A percentile compares a stretch with the other conserved stretches of the same genome.
phyloP scores from a whole-genome alignment of 1,140 invertebrate species.

The Rhopalosiphum maidis region DNA sequence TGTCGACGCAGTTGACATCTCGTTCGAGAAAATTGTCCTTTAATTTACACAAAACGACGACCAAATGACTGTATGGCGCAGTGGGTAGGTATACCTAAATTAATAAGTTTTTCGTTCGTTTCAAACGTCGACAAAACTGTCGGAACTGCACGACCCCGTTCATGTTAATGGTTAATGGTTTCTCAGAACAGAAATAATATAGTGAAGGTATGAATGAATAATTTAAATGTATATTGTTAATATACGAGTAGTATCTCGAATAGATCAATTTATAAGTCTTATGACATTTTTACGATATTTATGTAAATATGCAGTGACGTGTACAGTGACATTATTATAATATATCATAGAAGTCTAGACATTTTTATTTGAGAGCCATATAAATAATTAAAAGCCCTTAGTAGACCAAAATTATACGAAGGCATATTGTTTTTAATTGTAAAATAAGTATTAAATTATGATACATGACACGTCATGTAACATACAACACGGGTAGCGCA shows the following conservation, averaged over 20 bases:
- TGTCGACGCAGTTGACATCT: background rate
- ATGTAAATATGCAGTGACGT: background rate
- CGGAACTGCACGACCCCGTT: background rate
- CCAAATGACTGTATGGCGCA: background rate
- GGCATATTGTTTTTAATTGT: too few relatives aligned
- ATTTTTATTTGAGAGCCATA: too few relatives aligned
- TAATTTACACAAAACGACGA: constrained; percentile 11
- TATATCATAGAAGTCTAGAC: too few relatives aligned
- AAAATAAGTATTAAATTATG: too few relatives aligned
- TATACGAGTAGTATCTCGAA: too few relatives aligned
- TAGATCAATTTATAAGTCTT: background rate
- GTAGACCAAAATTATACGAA: too few relatives aligned
- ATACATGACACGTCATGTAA: too few relatives aligned
- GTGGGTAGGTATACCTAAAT: background rate
- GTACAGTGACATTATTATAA: too few relatives aligned
- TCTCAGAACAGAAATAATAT: background rate
- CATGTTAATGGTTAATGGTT: background rate
- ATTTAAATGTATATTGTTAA: background rate
- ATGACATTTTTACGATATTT: background rate
- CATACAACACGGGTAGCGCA: too few relatives aligned
- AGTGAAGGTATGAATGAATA: background rate
- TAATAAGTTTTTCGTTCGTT: background rate
- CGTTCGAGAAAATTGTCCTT: background rate
- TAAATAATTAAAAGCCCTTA: too few relatives aligned
- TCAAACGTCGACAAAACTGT: constrained; percentile 8